These are phyloP conservation scores for Pissodes strobi DNA, from an alignment of 1,140 invertebrate species.

Conservation along the genomic window DNA sequence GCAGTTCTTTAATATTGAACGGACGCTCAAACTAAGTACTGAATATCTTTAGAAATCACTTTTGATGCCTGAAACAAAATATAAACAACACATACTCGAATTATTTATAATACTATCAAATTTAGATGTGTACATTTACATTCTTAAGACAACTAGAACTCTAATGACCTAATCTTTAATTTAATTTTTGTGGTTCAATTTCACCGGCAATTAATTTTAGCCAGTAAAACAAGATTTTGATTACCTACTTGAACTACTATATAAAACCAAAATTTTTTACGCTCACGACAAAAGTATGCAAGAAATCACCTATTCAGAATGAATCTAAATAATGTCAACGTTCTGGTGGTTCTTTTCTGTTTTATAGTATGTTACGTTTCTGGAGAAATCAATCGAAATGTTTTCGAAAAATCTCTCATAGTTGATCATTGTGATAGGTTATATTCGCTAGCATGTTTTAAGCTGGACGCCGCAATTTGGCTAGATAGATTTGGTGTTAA, in stretches of 20 bases:
- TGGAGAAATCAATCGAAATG: conserved; percentile 34
- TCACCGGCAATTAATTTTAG: neutral
- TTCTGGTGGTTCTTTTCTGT: neutral
- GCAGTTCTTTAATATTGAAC: too few species aligned
- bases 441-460: conserved; percentile 76
- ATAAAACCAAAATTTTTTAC: neutral
- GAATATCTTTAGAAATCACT: too few species aligned
- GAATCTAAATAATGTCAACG: neutral
- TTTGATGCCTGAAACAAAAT: too few species aligned
- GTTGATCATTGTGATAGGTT: conserved; percentile 69
- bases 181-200: neutral
- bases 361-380: neutral
- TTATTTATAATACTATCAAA: too few species aligned
- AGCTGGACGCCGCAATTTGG: conserved; percentile 75
- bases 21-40: too few species aligned
- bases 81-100: too few species aligned
- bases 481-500: conserved; percentile 71
- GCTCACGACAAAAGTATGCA: neutral
- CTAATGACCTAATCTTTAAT: too few species aligned
- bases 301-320: neutral
- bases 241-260: neutral
- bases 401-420: conserved; percentile 45
- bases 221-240: too few species aligned
- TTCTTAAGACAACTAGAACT: too few species aligned
- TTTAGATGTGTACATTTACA: too few species aligned